phyloP scores from a whole-genome alignment of 2,797 vertebrate species.

The Salarias fasciatus region DNA sequence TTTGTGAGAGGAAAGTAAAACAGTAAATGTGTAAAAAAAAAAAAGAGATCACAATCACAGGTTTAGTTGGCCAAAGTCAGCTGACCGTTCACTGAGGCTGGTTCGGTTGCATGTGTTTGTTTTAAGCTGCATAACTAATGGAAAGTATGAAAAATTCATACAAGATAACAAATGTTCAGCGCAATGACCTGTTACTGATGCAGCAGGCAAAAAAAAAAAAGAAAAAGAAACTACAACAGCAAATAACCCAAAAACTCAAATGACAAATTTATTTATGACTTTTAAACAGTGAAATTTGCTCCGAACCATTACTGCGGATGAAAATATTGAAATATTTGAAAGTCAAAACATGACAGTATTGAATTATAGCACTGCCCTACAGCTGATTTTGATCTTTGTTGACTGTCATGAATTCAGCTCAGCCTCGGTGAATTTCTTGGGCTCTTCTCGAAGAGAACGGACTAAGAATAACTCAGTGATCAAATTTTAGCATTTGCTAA shows the following conservation, averaged over 20 bases:
- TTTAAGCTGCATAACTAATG: no score
- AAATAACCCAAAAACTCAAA: not conserved
- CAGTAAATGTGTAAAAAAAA: no score
- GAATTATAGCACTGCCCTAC: constrained; percentile 13
- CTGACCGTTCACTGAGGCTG: no score
- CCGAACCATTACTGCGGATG: constrained; percentile 2
- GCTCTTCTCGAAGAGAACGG: constrained; percentile 30
- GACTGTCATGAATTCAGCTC: constrained; percentile 10
- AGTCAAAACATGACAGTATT: not conserved
- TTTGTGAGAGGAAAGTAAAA: no score
- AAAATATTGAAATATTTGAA: not conserved
- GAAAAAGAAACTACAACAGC: not conserved
- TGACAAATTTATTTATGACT: not conserved
- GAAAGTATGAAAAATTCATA: not conserved
- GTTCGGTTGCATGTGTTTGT: no score
- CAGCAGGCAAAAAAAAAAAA: no score
- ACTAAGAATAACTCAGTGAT: constrained; percentile 55
- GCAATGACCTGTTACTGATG: not conserved
- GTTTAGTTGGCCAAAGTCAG: no score
- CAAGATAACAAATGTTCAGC: not conserved
- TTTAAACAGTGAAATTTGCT: not conserved
- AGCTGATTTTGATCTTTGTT: constrained; percentile 9
- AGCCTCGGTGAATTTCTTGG: constrained; percentile 5
- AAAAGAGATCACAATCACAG: no score
- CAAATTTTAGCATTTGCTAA: constrained; percentile 54